Evolutionary conservation across 2,113 vertebrate species (phyloP).

Genomic region (Toxotes jaculatrix): DNA sequence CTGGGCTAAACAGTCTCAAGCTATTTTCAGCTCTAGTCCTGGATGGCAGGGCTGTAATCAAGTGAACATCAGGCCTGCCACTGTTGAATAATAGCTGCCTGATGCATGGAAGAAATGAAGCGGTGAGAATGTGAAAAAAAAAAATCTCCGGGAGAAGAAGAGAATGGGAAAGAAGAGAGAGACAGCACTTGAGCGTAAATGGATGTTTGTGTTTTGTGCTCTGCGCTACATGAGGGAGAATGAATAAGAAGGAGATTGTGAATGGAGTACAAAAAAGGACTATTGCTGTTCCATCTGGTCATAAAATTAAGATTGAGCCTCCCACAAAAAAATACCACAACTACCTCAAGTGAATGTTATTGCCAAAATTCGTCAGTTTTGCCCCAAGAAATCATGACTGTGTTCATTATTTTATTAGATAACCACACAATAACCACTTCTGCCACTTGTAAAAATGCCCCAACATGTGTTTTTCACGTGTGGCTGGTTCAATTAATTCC

Average conservation of each 20-base stretch:
- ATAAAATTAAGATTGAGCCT: constrained; percentile 15
- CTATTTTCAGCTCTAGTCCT: constrained; percentile 73
- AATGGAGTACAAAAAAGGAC: constrained; percentile 39
- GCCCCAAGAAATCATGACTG: constrained; percentile 8
- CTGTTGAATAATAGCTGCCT: constrained; percentile 66
- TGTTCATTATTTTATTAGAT: constrained; percentile 32
- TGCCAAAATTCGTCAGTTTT: constrained; percentile 16
- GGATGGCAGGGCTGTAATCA: constrained; percentile 80
- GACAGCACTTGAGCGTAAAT: constrained; percentile 11
- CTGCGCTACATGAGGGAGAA: constrained; percentile 8
- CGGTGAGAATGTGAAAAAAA: constrained; percentile 54
- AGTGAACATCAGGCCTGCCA: constrained; percentile 70
- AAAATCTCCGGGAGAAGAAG: constrained; percentile 19
- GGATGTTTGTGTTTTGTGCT: constrained; percentile 47
- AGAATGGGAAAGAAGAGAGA: constrained; percentile 23
- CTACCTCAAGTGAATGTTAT: constrained; percentile 35
- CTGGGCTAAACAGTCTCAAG: constrained; percentile 56
- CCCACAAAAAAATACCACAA: constrained; percentile 27
- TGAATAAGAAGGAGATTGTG: constrained; percentile 11
- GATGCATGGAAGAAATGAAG: constrained; percentile 68
- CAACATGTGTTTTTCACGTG: constrained; percentile 17
- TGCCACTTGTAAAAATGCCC: constrained; percentile 34
- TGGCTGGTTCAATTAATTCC: background rate
- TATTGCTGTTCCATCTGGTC: constrained; percentile 33
- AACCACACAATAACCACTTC: constrained; percentile 22